Base-by-base conservation (phyloP, 1,140 invertebrate genomes). In the Ceratitis capitata region DNA sequence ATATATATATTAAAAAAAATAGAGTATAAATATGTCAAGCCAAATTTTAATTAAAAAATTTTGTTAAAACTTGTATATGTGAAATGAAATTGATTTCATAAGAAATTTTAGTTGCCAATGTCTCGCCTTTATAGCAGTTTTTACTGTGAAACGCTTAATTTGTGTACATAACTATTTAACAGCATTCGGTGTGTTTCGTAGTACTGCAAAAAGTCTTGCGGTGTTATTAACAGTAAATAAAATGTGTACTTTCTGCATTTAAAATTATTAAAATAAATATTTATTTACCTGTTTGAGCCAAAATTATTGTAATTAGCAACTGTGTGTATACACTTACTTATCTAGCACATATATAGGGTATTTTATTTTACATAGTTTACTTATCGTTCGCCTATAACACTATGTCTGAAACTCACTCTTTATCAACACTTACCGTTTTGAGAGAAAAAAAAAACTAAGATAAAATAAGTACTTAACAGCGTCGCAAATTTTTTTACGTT, bases 101-200 rank as follows among this genome's bases (percentile, higher is more conserved):
- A 32, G 29, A 78, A 35, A 39, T 78, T 78, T 56, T n/a, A 45
- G 69, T 23, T 78, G 69, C 39, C 69, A 78, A 78, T 9, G 69
- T 9, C 39, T 45, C n/a, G 26, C n/a, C n/a, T n/a, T 45, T 78
- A 9, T 78, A 45, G 69, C 39, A n/a, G 26, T 45, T 78, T 78
- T 47, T 12, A 45, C 69, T 78, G 14, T 35, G 1, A 16, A 14
- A 47, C 39, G 23, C 26, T 42, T 78, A 78, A 78, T 78, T 78
- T 78, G 45, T 78, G 39, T 78, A 78, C 69, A 45, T 26, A 45
- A 19, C 35, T 69, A 69, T 14, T 69, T 39, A 35, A 35, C 61
- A 35, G 2, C 61, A 56, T n/a, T n/a, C 51, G 10, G 9, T 23
- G 51, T n/a, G n/a, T n/a, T n/a, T n/a, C n/a, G n/a, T n/a, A n/a